phyloP scores from a whole-genome alignment of 2,797 vertebrate genomes.

The Trematomus bernacchii region DNA sequence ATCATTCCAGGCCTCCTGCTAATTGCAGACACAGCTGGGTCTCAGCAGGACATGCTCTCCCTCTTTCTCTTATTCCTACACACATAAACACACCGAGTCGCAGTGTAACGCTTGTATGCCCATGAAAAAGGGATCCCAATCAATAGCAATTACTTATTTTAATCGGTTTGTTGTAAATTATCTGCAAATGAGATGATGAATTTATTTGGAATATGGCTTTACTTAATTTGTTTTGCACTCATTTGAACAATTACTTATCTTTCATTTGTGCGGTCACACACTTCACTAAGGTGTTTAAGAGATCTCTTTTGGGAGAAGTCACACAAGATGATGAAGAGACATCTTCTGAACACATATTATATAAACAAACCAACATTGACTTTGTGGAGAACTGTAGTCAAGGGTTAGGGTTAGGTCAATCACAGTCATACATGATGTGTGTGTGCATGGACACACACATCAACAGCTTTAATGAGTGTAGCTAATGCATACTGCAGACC shows the following conservation, averaged over 20 bases:
- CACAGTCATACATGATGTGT: too few species aligned
- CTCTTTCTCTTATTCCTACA: slow-evolving; percentile 88
- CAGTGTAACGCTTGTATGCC: background rate
- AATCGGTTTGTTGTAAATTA: background rate
- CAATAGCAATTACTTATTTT: slow-evolving; percentile 28
- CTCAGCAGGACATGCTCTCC: slow-evolving; percentile 89
- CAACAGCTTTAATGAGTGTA: too few species aligned
- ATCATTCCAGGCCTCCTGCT: slow-evolving; percentile 99
- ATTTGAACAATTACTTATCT: background rate
- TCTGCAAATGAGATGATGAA: background rate
- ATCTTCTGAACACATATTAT: background rate
- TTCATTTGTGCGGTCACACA: background rate
- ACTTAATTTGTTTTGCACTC: background rate
- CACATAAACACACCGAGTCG: slow-evolving; percentile 81
- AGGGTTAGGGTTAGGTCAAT: background rate
- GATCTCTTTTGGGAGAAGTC: background rate
- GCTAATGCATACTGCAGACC: background rate
- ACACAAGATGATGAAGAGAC: background rate
- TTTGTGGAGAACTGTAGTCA: background rate
- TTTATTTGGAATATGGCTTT: background rate
- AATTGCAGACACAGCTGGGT: slow-evolving; percentile 99
- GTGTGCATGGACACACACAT: too few species aligned
- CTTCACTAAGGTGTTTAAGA: background rate
- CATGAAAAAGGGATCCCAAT: background rate
- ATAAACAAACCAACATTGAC: background rate